These are phyloP conservation scores for Watsonalla binaria DNA, from an alignment of 2,888 invertebrate genomes.

Conservation along the genomic window DNA sequence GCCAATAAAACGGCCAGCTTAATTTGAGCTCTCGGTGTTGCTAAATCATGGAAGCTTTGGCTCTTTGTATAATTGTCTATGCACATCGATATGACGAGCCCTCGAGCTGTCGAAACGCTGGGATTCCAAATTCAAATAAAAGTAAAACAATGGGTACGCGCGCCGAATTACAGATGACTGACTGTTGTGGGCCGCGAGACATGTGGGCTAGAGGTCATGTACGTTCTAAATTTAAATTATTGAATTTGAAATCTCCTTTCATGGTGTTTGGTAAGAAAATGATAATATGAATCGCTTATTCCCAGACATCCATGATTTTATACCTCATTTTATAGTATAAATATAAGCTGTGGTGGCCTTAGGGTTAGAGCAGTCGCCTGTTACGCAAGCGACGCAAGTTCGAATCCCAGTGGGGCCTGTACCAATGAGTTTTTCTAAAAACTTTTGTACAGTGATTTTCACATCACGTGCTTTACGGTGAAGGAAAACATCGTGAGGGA, in stretches of 20 bases:
- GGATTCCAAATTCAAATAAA: constrained; percentile 61
- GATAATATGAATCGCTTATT: too few species aligned
- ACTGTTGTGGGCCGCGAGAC: constrained; percentile 57
- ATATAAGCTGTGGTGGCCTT: too few species aligned
- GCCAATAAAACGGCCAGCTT: background rate
- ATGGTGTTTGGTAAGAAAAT: constrained; percentile 12
- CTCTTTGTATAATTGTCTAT: constrained; percentile 7
- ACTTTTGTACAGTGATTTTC: too few species aligned
- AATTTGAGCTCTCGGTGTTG: background rate
- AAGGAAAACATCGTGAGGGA: too few species aligned
- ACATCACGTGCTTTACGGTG: too few species aligned
- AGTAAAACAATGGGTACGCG: constrained; percentile 70
- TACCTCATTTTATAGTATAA: too few species aligned
- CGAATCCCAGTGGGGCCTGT: too few species aligned
- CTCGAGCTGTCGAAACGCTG: constrained; percentile 27
- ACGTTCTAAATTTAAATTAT: constrained; percentile 46
- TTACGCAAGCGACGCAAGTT: too few species aligned
- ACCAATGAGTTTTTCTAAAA: too few species aligned
- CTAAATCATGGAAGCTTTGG: background rate
- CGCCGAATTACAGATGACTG: constrained; percentile 65
- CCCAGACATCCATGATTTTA: too few species aligned
- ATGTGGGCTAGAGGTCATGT: constrained; percentile 74
- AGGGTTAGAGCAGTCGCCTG: too few species aligned
- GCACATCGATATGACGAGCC: constrained; percentile 14
- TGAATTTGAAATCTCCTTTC: constrained; percentile 38